Evolutionary conservation across 2,113 vertebrate genomes (phyloP).

Genomic region (Rhinolophus ferrumequinum): DNA sequence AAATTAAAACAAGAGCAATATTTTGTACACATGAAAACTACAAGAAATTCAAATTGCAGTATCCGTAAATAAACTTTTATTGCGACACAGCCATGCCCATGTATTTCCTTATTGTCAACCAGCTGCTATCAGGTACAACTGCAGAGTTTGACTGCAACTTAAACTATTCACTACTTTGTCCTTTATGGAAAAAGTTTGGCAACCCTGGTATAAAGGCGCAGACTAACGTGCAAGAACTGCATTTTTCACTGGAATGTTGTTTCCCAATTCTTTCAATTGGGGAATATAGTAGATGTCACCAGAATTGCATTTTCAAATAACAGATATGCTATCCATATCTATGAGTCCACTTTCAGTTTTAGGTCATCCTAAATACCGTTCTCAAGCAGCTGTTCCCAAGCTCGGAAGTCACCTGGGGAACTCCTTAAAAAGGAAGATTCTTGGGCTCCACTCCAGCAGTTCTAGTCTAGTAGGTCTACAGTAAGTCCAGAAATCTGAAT

Average conservation of each 20-base stretch:
- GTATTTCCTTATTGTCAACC: background rate
- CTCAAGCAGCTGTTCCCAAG: background rate
- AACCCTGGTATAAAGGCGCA: background rate
- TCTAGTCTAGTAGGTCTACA: background rate
- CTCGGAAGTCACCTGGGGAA: background rate
- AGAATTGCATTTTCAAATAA: background rate
- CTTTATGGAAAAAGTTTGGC: background rate
- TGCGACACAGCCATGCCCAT: background rate
- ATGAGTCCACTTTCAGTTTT: background rate
- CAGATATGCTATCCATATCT: background rate
- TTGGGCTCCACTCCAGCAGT: background rate
- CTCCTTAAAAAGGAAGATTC: background rate
- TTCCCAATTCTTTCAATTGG: background rate
- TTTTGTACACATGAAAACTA: background rate
- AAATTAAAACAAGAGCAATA: background rate
- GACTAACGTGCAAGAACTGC: background rate
- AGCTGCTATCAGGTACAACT: background rate
- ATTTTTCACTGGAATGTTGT: background rate
- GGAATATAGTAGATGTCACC: background rate
- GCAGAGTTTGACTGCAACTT: background rate
- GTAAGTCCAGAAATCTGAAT: background rate
- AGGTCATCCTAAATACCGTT: background rate
- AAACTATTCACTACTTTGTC: background rate
- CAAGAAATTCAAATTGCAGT: constrained; percentile 9
- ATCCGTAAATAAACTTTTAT: background rate